Conservation (phyloP, 23 tunicate species). For the Styela clava region DNA sequence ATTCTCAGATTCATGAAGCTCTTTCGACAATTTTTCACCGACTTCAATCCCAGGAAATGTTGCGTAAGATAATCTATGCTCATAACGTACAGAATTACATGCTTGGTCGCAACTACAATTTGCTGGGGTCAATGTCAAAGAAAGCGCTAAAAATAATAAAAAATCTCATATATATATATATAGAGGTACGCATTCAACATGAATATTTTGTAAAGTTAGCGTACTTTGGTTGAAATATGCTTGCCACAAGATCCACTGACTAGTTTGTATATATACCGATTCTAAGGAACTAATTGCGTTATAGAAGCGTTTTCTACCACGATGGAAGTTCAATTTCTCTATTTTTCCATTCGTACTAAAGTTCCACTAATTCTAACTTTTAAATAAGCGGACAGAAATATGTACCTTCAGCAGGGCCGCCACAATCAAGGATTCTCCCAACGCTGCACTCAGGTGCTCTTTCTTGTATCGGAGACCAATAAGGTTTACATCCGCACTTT, state of each 20-base stretch:
- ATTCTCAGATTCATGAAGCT: neutral
- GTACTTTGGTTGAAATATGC: too few relatives aligned
- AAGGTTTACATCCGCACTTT: slow-evolving; percentile 52
- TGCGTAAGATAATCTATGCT: slow-evolving; percentile 7
- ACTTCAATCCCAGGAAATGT: slow-evolving; percentile 26
- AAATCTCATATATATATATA: neutral
- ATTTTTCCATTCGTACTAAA: too few relatives aligned
- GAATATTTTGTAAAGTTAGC: too few relatives aligned
- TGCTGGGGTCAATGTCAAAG: slow-evolving; percentile 5
- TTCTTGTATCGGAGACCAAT: slow-evolving; percentile 34
- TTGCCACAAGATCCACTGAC: too few relatives aligned
- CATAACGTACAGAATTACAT: neutral
- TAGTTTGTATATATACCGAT: too few relatives aligned
- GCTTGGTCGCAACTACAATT: slow-evolving; percentile 22
- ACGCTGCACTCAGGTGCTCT: slow-evolving; percentile 45
- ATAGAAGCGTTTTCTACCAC: too few relatives aligned
- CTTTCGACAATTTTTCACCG: slow-evolving; percentile 21
- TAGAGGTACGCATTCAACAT: neutral
- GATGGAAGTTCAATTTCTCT: too few relatives aligned
- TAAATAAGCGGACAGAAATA: too few relatives aligned
- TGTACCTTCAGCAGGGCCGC: slow-evolving; percentile 57
- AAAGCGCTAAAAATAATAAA: neutral
- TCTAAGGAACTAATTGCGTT: too few relatives aligned
- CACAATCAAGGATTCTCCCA: slow-evolving; percentile 35
- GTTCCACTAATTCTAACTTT: too few relatives aligned